A percentile compares a stretch with the other conserved stretches of the same genome.
These are phyloP conservation scores for Eidolon dupreanum DNA, from an alignment of 2,797 vertebrate species.

Conservation along the genomic window DNA sequence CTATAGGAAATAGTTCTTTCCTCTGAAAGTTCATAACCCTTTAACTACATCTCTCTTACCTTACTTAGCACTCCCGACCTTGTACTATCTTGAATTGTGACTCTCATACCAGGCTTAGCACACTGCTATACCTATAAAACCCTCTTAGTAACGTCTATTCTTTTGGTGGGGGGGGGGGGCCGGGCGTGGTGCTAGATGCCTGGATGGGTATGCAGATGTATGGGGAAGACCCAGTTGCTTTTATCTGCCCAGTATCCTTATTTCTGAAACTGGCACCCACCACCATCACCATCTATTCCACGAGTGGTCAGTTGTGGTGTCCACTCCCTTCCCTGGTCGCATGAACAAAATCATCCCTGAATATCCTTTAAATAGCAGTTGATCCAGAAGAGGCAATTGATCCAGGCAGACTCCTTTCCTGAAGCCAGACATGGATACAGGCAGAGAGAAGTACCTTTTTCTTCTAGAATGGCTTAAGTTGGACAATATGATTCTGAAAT, in stretches of 20 bases:
- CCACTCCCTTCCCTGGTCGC: background rate
- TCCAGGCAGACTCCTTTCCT: background rate
- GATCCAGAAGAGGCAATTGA: background rate
- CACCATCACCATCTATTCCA: background rate
- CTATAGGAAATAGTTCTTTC: background rate
- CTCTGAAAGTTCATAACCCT: background rate
- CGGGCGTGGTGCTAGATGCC: background rate
- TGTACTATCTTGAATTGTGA: background rate
- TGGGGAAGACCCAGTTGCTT: background rate
- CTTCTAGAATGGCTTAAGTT: background rate
- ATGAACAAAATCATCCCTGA: background rate
- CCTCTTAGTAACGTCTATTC: background rate
- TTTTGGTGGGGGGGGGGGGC: background rate
- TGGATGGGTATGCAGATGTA: background rate
- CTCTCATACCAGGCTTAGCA: background rate
- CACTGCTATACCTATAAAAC: background rate
- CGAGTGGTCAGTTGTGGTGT: background rate
- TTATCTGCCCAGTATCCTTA: background rate
- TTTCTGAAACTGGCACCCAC: background rate
- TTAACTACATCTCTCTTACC: background rate
- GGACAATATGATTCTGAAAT: background rate
- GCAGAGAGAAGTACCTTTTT: background rate
- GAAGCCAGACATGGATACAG: background rate
- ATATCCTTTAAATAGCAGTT: background rate
- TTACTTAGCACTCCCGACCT: background rate